phyloP scores from a whole-genome alignment of 2,888 invertebrate genomes.

The Xiphydria camelus region DNA sequence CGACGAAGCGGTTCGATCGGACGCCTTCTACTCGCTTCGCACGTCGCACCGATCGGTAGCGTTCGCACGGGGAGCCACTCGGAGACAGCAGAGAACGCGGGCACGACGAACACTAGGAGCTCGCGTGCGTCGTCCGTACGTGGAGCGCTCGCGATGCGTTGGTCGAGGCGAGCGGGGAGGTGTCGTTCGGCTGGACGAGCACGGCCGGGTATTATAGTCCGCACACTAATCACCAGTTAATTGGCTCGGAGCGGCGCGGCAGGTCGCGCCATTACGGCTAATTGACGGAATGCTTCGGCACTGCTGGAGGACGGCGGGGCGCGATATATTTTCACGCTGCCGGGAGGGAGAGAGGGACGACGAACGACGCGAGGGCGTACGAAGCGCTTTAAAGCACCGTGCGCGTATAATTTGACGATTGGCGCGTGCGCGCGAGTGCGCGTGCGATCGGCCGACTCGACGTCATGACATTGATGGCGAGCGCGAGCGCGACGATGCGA shows the following conservation, averaged over 20 bases:
- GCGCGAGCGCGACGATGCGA: slow-evolving; percentile 16
- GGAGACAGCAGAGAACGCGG: too few relatives aligned
- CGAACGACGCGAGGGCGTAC: neutral
- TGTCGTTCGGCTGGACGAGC: too few relatives aligned
- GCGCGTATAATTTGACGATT: neutral
- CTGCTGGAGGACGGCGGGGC: slow-evolving; percentile 27
- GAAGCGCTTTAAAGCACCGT: neutral
- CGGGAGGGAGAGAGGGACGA: slow-evolving; percentile 1
- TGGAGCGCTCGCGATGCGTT: too few relatives aligned
- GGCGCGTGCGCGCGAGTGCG: slow-evolving; percentile 12
- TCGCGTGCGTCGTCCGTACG: too few relatives aligned
- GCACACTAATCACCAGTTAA: slow-evolving; percentile 45
- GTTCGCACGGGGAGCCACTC: too few relatives aligned
- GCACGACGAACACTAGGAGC: too few relatives aligned
- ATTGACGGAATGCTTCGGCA: slow-evolving; percentile 40
- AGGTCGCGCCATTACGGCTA: slow-evolving; percentile 42
- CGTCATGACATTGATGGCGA: neutral
- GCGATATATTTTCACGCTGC: neutral
- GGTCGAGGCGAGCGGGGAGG: too few relatives aligned
- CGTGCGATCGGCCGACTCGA: slow-evolving; percentile 7
- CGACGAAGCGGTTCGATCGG: too few relatives aligned
- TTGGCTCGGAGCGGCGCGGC: slow-evolving; percentile 40
- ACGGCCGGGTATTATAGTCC: too few relatives aligned
- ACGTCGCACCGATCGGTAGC: too few relatives aligned
- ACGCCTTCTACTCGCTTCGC: too few relatives aligned